Conservation (phyloP, 1,140 invertebrate genomes). For the Charaxes varanes region DNA sequence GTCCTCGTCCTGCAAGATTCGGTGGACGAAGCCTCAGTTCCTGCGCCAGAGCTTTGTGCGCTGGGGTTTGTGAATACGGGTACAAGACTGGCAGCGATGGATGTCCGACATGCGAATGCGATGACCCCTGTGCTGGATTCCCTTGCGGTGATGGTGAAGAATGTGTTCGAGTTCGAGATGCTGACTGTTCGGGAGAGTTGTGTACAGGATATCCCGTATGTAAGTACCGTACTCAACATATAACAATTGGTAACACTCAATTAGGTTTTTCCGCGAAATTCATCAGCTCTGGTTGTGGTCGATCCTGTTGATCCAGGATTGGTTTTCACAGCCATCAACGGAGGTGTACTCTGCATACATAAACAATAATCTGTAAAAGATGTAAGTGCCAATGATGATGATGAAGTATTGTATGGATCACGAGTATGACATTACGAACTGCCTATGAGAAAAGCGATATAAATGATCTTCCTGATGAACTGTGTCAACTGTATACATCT, state of each 20-base stretch:
- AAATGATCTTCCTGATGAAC: too few species aligned
- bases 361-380: too few species aligned
- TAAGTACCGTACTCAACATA: slow-evolving; percentile 47
- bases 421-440: too few species aligned
- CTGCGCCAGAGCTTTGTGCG: slow-evolving; percentile 78
- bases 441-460: too few species aligned
- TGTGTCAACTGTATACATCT: too few species aligned
- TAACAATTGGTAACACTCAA: background rate
- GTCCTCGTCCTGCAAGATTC: slow-evolving; percentile 44
- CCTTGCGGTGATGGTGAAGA: slow-evolving; percentile 82
- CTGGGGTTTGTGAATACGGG: slow-evolving; percentile 88
- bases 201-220: slow-evolving; percentile 86
- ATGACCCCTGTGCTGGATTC: slow-evolving; percentile 87
- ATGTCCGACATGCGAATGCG: slow-evolving; percentile 89
- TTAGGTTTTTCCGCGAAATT: too few species aligned
- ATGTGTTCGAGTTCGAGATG: slow-evolving; percentile 82
- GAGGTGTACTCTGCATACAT: too few species aligned
- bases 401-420: too few species aligned
- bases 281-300: too few species aligned
- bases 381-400: too few species aligned
- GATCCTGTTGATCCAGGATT: too few species aligned
- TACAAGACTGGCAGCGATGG: slow-evolving; percentile 85
- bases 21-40: slow-evolving; percentile 60
- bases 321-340: too few species aligned
- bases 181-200: slow-evolving; percentile 79